Conservation (phyloP, 1,140 invertebrate genomes). For the Wiebesia pumilae region DNA sequence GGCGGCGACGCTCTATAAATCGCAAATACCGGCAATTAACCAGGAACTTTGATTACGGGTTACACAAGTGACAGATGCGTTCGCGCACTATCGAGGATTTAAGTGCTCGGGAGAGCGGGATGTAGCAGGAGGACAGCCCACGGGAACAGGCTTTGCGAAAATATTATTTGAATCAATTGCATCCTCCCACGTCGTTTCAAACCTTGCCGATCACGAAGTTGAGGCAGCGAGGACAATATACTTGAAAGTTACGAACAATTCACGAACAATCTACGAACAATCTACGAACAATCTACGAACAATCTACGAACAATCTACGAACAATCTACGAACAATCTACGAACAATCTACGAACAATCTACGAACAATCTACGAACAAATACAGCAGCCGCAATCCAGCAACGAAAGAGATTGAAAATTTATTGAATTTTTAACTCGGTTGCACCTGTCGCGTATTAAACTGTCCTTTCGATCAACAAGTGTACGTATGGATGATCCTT, state of each 20-base stretch:
- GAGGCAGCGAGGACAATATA: too few relatives aligned
- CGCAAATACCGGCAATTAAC: constrained; percentile 10
- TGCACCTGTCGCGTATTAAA: neutral
- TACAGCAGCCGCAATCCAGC: too few relatives aligned
- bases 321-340: too few relatives aligned
- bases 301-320: too few relatives aligned
- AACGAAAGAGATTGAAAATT: too few relatives aligned
- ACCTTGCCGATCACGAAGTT: too few relatives aligned
- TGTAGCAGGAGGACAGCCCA: neutral
- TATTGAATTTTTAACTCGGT: too few relatives aligned
- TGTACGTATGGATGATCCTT: neutral
- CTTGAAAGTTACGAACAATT: too few relatives aligned
- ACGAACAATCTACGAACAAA: too few relatives aligned
- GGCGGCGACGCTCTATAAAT: neutral
- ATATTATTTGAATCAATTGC: neutral
- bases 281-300: too few relatives aligned
- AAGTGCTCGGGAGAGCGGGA: neutral
- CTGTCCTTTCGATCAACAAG: neutral
- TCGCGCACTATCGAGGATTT: neutral
- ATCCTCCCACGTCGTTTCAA: neutral
- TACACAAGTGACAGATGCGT: neutral
- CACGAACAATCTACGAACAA: too few relatives aligned
- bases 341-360: too few relatives aligned
- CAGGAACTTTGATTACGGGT: constrained; percentile 7
- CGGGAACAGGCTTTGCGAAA: neutral